phyloP scores from a whole-genome alignment of 2,113 vertebrate species.

The Xerus inauris region DNA sequence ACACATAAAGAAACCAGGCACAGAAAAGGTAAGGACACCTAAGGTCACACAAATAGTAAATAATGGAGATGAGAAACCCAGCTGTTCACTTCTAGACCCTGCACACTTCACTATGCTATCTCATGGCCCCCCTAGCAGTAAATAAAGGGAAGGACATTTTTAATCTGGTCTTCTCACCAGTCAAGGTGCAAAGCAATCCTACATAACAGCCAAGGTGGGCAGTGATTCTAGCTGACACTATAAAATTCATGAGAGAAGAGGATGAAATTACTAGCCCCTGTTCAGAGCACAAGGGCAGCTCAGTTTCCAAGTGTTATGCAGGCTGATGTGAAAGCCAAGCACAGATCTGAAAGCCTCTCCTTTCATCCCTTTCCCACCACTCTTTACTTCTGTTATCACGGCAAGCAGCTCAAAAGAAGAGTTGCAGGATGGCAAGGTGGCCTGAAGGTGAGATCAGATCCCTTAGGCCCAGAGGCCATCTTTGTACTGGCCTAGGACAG shows the following conservation, averaged over 20 bases:
- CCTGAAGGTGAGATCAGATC: background rate
- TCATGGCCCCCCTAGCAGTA: background rate
- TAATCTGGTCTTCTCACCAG: background rate
- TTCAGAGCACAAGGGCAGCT: background rate
- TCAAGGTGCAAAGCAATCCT: too few relatives aligned
- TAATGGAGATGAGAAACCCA: background rate
- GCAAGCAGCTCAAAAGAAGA: background rate
- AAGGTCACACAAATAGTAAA: background rate
- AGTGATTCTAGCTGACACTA: constrained; percentile 15
- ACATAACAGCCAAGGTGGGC: background rate
- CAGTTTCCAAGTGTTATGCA: background rate
- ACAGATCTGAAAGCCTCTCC: background rate
- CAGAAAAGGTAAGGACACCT: background rate
- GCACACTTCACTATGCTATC: background rate
- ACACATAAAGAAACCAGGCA: background rate
- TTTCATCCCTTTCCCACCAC: rapidly evolving
- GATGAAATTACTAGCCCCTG: background rate
- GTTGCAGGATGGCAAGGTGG: too few relatives aligned
- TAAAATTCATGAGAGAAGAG: constrained; percentile 60
- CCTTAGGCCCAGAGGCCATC: background rate
- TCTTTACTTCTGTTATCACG: background rate
- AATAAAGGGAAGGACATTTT: background rate
- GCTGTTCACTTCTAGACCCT: background rate
- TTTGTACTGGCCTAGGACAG: background rate
- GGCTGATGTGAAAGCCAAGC: background rate